Percentiles rank a stretch among this genome's conserved stretches.
These are phyloP conservation scores for Spea hammondii DNA, from an alignment of 2,797 vertebrate species.

Conservation along the genomic window DNA sequence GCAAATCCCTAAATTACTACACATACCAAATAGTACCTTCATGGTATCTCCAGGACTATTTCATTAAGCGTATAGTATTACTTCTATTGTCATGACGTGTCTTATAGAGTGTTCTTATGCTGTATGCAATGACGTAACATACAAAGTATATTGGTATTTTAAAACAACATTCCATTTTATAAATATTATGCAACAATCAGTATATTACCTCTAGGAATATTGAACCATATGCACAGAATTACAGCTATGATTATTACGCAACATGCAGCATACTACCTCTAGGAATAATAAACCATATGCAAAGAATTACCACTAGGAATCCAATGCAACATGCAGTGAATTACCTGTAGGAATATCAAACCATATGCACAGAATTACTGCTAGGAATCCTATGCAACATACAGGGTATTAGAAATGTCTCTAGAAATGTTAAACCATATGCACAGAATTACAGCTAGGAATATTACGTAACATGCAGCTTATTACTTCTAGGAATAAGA, in stretches of 20 bases:
- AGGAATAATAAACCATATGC: constrained; percentile 8
- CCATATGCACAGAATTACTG: constrained; percentile 24
- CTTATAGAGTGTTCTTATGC: background rate
- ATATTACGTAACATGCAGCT: background rate
- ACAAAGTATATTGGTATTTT: background rate
- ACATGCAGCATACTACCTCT: constrained; percentile 15
- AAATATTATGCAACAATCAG: too few species aligned
- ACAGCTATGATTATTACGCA: background rate
- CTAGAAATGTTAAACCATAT: background rate
- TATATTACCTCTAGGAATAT: background rate
- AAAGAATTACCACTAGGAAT: constrained; percentile 9
- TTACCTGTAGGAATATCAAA: background rate
- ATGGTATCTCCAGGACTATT: too few species aligned
- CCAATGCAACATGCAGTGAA: constrained; percentile 14
- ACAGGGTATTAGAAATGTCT: background rate
- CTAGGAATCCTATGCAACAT: constrained; percentile 2
- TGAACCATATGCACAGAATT: background rate
- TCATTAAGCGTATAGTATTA: background rate
- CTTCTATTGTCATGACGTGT: background rate
- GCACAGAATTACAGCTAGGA: background rate
- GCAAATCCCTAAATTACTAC: too few species aligned
- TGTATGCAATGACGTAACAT: background rate
- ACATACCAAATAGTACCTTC: too few species aligned
- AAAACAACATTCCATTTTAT: too few species aligned
- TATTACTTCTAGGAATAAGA: constrained; percentile 1